Evolutionary conservation across 2,888 invertebrate species (phyloP).

Genomic region (Ichneumoninae sp.): DNA sequence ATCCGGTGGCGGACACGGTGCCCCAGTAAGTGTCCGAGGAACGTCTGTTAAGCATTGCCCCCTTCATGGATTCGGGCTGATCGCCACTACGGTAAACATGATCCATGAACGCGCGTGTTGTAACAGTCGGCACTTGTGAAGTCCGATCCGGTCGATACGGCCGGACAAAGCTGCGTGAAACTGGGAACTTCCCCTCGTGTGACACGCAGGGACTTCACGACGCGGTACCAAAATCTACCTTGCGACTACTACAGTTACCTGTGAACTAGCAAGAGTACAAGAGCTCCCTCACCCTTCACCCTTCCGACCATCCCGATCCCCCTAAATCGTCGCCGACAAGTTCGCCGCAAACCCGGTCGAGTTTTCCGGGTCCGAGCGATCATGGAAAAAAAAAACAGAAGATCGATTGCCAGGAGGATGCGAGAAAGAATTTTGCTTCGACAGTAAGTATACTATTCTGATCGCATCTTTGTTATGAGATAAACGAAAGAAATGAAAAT

Average conservation of each 20-base stretch:
- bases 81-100: slow-evolving; percentile 1
- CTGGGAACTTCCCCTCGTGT: slow-evolving; percentile 7
- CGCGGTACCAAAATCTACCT: slow-evolving; percentile 66
- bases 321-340: slow-evolving; percentile 62
- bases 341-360: slow-evolving; percentile 37
- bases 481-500: slow-evolving; percentile 20
- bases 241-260: slow-evolving; percentile 76
- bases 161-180: slow-evolving; percentile 28
- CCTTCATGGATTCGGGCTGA: slow-evolving; percentile 2
- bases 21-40: slow-evolving; percentile 74
- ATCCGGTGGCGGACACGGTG: slow-evolving; percentile 79
- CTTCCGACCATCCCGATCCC: slow-evolving; percentile 63
- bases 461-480: slow-evolving; percentile 49
- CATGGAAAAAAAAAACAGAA: slow-evolving; percentile 21
- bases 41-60: not conserved
- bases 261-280: slow-evolving; percentile 72
- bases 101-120: slow-evolving; percentile 49
- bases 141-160: slow-evolving; percentile 29
- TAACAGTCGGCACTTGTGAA: slow-evolving; percentile 37
- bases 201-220: slow-evolving; percentile 38
- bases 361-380: slow-evolving; percentile 26
- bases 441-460: slow-evolving; percentile 31
- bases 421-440: slow-evolving; percentile 29
- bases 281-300: slow-evolving; percentile 61
- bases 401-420: slow-evolving; percentile 6